Conservation (phyloP, 2,888 invertebrate species). For the Pterostichus madidus region DNA sequence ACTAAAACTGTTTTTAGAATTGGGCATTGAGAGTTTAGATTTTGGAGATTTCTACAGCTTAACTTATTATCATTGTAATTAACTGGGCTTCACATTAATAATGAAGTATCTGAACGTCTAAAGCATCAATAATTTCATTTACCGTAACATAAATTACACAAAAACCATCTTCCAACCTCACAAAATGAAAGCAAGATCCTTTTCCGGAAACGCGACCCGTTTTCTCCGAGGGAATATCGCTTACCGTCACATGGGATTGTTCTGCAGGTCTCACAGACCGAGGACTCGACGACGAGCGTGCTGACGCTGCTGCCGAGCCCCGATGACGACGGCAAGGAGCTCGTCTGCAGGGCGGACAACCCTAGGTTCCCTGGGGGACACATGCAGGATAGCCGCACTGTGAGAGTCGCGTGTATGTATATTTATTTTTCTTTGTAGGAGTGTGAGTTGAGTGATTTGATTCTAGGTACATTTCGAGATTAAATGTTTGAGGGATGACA, state of each 20-base stretch:
- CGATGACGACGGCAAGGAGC: conserved; percentile 89
- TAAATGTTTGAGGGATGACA: neutral
- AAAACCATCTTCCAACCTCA: too few relatives aligned
- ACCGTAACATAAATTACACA: too few relatives aligned
- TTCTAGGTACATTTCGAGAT: neutral
- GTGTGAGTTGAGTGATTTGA: neutral
- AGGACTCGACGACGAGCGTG: conserved; percentile 86
- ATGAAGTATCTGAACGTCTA: too few relatives aligned
- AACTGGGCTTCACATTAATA: too few relatives aligned
- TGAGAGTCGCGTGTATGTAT: conserved; percentile 92
- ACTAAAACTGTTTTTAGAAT: too few relatives aligned
- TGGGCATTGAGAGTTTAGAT: too few relatives aligned
- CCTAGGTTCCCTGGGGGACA: conserved; percentile 91
- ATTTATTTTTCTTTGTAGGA: too few relatives aligned
- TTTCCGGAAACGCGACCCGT: neutral
- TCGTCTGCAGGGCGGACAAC: conserved; percentile 92
- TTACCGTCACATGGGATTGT: conserved; percentile 24
- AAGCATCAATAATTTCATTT: too few relatives aligned
- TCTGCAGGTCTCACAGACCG: conserved; percentile 81
- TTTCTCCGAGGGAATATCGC: neutral
- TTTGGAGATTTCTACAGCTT: too few relatives aligned
- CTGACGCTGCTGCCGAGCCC: conserved; percentile 87
- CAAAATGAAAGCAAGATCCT: neutral
- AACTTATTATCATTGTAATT: too few relatives aligned
- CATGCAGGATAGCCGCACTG: conserved; percentile 86